A percentile compares a stretch with the other conserved stretches of the same genome.
Conservation (phyloP, 2,888 invertebrate genomes). For the Euplexia lucipara region DNA sequence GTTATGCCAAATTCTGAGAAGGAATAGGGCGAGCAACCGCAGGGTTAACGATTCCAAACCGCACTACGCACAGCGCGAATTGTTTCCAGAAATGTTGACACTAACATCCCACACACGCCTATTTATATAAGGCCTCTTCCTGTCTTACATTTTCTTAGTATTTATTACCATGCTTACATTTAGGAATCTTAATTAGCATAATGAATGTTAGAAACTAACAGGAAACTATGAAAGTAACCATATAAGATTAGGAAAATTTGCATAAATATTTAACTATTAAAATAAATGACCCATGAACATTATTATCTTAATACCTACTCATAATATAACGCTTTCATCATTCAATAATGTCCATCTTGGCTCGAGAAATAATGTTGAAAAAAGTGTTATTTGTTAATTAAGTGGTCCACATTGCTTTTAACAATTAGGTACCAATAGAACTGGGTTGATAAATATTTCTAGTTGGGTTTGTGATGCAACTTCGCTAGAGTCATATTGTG, state of each 20-base stretch:
- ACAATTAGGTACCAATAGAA: conserved; percentile 43
- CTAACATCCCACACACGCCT: conserved; percentile 47
- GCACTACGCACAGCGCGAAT: conserved; percentile 48
- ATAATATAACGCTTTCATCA: conserved; percentile 17
- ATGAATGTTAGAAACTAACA: conserved; percentile 8
- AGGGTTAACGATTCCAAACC: conserved; percentile 43
- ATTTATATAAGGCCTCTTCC: conserved; percentile 34
- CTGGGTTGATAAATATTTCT: conserved; percentile 40
- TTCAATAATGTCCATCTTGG: conserved; percentile 26
- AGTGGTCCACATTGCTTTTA: conserved; percentile 31
- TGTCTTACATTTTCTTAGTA: conserved; percentile 13
- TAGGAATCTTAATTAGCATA: conserved; percentile 23
- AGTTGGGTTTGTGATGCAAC: conserved; percentile 26
- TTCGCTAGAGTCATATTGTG: conserved; percentile 35
- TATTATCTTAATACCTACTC: conserved; percentile 18
- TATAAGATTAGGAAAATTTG: conserved; percentile 9
- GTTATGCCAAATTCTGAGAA: conserved; percentile 70
- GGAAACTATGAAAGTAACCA: conserved; percentile 12
- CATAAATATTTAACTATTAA: conserved; percentile 39
- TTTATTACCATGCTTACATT: conserved; percentile 14
- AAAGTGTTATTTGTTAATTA: conserved; percentile 42
- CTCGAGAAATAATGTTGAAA: conserved; percentile 15
- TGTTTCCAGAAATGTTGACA: conserved; percentile 57
- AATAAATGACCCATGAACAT: conserved; percentile 40
- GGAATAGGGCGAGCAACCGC: conserved; percentile 53